Evolutionary conservation across 2,113 vertebrate species (phyloP).

Genomic region (Coptodon bakossiorum): DNA sequence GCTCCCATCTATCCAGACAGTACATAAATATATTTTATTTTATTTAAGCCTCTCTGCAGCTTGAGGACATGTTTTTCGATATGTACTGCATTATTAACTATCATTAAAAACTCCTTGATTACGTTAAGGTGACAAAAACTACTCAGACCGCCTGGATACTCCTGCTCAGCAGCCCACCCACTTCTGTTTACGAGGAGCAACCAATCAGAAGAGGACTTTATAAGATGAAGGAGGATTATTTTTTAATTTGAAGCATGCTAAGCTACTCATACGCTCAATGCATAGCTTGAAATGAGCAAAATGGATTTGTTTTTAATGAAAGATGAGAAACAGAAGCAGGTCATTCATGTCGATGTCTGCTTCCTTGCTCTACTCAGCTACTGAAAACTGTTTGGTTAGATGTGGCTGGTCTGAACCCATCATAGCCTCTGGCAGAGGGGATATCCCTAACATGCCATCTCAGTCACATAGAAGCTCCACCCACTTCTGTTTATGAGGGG

Average conservation of each 20-base stretch:
- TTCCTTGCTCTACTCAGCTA: neutral
- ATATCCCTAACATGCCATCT: neutral
- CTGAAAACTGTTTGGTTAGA: neutral
- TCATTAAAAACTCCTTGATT: neutral
- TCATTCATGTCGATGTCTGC: neutral
- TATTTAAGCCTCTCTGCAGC: neutral
- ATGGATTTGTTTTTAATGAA: neutral
- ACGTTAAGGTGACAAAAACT: neutral
- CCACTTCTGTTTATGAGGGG: neutral
- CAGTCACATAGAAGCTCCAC: neutral
- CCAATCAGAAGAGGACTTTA: neutral
- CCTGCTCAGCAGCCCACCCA: neutral
- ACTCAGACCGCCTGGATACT: neutral
- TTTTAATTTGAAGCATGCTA: neutral
- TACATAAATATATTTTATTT: neutral
- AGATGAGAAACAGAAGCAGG: neutral
- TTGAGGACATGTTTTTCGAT: neutral
- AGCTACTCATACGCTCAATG: neutral
- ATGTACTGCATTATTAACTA: neutral
- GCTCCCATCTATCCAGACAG: neutral
- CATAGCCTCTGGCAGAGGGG: neutral
- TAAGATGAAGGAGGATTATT: neutral
- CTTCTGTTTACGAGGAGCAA: neutral
- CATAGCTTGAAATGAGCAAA: neutral
- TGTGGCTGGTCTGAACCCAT: neutral